Conservation (phyloP, 2,797 vertebrate genomes). For the Coregonus ussuriensis region DNA sequence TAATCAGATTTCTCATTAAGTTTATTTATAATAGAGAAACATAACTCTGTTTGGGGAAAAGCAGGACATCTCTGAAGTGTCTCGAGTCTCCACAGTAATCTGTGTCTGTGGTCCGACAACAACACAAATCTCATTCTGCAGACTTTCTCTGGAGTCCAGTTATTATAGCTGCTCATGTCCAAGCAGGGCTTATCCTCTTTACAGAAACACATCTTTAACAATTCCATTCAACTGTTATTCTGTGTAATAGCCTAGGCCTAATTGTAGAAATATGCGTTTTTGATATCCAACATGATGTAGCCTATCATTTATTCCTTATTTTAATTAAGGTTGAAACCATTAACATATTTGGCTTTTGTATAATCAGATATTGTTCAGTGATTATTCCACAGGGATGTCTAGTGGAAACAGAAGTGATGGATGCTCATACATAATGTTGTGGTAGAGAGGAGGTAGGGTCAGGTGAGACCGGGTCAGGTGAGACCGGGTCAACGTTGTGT, state of each 20-base stretch:
- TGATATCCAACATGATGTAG: no score
- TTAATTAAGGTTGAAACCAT: background rate
- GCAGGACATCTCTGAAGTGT: background rate
- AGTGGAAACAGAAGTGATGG: background rate
- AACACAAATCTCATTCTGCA: background rate
- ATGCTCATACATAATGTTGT: conserved; percentile 9
- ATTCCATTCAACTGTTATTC: background rate
- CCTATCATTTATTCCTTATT: background rate
- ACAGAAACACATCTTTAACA: background rate
- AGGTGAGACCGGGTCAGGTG: background rate
- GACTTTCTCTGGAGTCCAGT: background rate
- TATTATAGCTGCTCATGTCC: background rate
- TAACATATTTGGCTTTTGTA: background rate
- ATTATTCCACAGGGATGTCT: conserved; percentile 8
- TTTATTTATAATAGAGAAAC: background rate
- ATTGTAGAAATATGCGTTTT: no score
- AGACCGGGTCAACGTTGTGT: background rate
- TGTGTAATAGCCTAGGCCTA: background rate
- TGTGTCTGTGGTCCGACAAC: background rate
- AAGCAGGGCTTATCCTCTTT: background rate
- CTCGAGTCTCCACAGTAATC: background rate
- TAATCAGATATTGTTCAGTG: background rate
- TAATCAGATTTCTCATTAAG: background rate
- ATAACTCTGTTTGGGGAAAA: background rate
- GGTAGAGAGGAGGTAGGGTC: conserved; percentile 23